These are phyloP conservation scores for Typhlichthys subterraneus DNA, from an alignment of 2,797 vertebrate genomes.

Conservation along the genomic window DNA sequence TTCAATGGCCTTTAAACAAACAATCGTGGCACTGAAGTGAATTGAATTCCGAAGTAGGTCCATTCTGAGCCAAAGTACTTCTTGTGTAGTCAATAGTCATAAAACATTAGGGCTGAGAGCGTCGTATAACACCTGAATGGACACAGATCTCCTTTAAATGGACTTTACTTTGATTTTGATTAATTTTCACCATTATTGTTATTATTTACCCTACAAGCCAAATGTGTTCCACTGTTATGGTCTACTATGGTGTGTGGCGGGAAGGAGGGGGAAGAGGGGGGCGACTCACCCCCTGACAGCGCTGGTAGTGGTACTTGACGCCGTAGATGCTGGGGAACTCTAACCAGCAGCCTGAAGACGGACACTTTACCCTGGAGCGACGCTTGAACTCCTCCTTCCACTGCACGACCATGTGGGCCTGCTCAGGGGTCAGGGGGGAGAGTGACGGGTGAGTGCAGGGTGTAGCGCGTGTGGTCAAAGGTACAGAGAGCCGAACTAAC, in stretches of 20 bases:
- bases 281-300: slow-evolving; percentile 89
- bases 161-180: background rate
- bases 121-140: slow-evolving; percentile 9
- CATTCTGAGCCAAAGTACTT: background rate
- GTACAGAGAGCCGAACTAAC: too few species aligned
- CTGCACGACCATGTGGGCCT: slow-evolving; percentile 91
- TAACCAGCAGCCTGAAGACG: slow-evolving; percentile 93
- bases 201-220: slow-evolving; percentile 7
- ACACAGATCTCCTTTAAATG: slow-evolving; percentile 12
- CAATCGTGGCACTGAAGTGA: slow-evolving; percentile 5
- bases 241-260: slow-evolving; percentile 26
- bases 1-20: slow-evolving; percentile 26
- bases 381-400: slow-evolving; percentile 98
- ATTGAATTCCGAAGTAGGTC: slow-evolving; percentile 2
- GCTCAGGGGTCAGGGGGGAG: slow-evolving; percentile 51
- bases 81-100: background rate
- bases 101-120: slow-evolving; percentile 11
- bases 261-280: slow-evolving; percentile 44
- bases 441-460: slow-evolving; percentile 32
- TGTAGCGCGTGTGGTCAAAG: background rate
- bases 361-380: slow-evolving; percentile 92
- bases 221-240: slow-evolving; percentile 10
- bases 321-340: slow-evolving; percentile 98
- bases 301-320: slow-evolving; percentile 97
- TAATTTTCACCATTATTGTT: background rate